Conservation (phyloP, 2,113 vertebrate species). For the Rafetus swinhoei region DNA sequence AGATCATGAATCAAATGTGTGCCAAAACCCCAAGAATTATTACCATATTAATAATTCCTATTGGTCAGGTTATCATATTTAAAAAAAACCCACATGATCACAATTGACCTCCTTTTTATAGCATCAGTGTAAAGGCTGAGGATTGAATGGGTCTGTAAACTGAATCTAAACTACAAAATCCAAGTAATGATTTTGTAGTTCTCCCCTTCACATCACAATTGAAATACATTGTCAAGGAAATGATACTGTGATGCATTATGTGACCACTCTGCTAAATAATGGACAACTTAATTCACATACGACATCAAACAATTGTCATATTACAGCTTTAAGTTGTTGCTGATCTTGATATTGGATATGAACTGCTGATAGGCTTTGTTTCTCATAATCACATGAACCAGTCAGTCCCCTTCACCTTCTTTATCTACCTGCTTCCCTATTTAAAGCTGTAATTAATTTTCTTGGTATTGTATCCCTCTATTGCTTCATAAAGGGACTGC, state of each 20-base stretch:
- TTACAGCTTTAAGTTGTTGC: not conserved
- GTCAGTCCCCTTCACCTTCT: not conserved
- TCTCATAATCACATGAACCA: not conserved
- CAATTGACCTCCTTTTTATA: not conserved
- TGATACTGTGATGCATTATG: not conserved
- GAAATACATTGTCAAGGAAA: not conserved
- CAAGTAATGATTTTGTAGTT: not conserved
- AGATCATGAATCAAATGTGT: not conserved
- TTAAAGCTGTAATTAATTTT: not conserved
- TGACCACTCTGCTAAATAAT: not conserved
- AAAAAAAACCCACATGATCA: not conserved
- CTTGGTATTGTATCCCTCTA: not conserved
- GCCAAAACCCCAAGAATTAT: not conserved
- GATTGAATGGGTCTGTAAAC: not conserved
- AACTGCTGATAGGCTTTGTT: not conserved
- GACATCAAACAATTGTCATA: not conserved
- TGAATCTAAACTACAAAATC: not conserved
- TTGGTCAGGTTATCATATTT: constrained; percentile 3
- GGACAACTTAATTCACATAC: not conserved
- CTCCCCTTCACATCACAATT: not conserved
- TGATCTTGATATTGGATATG: not conserved
- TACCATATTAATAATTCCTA: not conserved
- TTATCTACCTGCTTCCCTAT: not conserved
- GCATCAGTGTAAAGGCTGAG: not conserved
- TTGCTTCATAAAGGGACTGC: not conserved